Conservation (phyloP, 2,888 invertebrate species). For the Lithophane socia region DNA sequence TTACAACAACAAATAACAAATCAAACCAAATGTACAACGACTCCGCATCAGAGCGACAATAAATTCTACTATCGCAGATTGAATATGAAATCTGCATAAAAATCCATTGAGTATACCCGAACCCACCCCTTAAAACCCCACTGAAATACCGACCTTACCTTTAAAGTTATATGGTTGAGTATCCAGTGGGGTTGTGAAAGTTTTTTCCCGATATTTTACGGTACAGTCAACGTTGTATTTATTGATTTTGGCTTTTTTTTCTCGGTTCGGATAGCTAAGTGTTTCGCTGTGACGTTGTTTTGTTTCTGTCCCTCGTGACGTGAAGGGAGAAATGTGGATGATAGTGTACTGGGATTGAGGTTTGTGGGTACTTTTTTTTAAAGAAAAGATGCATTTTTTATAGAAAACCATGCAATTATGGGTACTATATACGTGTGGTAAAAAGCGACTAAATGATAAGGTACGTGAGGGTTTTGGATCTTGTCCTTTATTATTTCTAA, state of each 20-base stretch:
- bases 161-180: constrained; percentile 23
- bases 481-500: neutral
- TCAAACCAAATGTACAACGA: constrained; percentile 46
- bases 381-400: neutral
- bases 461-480: neutral
- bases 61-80: constrained; percentile 80
- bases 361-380: neutral
- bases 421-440: neutral
- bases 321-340: constrained; percentile 16
- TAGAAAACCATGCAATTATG: neutral
- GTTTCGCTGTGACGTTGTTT: constrained; percentile 52
- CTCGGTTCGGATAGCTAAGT: constrained; percentile 54
- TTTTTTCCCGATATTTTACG: constrained; percentile 50
- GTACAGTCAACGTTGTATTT: constrained; percentile 52
- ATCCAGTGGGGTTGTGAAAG: neutral
- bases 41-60: constrained; percentile 70
- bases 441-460: neutral
- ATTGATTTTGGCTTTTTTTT: constrained; percentile 69
- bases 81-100: constrained; percentile 82
- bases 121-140: constrained; percentile 7
- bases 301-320: constrained; percentile 45
- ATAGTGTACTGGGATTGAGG: constrained; percentile 7
- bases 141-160: constrained; percentile 12
- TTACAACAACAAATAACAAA: constrained; percentile 44
- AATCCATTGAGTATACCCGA: constrained; percentile 66